phyloP scores from a whole-genome alignment of 2,113 vertebrate genomes.

The Trichomycterus rosablanca region DNA sequence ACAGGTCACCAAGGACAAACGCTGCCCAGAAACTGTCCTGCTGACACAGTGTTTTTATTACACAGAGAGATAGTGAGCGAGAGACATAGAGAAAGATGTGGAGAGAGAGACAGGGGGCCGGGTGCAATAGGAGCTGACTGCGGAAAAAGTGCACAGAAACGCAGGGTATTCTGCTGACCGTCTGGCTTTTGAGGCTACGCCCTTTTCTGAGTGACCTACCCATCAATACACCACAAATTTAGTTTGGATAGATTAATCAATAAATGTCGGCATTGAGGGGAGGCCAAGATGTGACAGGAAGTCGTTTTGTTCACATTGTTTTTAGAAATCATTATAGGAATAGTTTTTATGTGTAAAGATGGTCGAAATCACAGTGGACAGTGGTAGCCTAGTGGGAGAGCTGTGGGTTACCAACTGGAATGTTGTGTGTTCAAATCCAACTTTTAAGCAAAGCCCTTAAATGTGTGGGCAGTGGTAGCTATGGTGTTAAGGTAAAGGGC shows the following conservation, averaged over 20 bases:
- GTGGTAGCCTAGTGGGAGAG: too few relatives aligned
- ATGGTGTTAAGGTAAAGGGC: too few relatives aligned
- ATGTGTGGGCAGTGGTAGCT: too few relatives aligned
- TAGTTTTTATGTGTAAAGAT: background rate
- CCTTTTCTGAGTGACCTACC: constrained; percentile 10
- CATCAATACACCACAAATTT: constrained; percentile 3
- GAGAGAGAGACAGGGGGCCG: constrained; percentile 3
- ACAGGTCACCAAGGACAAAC: constrained; percentile 17
- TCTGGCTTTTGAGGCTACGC: constrained; percentile 14
- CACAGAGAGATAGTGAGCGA: constrained; percentile 44
- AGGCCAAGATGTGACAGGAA: background rate
- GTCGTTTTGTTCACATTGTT: background rate
- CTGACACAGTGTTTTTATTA: constrained; percentile 8
- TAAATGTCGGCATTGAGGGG: background rate
- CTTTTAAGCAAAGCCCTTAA: too few relatives aligned
- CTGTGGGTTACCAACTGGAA: too few relatives aligned
- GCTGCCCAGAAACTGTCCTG: constrained; percentile 1
- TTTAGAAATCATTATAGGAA: background rate
- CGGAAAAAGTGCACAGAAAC: constrained; percentile 37
- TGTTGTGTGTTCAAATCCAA: too few relatives aligned
- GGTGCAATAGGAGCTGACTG: constrained; percentile 38
- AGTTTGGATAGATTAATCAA: background rate
- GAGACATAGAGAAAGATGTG: constrained; percentile 23
- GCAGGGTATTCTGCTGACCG: constrained; percentile 34
- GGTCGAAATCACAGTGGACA: too few relatives aligned